phyloP scores from a whole-genome alignment of 1,140 invertebrate species.

The Drosophila seguyi region DNA sequence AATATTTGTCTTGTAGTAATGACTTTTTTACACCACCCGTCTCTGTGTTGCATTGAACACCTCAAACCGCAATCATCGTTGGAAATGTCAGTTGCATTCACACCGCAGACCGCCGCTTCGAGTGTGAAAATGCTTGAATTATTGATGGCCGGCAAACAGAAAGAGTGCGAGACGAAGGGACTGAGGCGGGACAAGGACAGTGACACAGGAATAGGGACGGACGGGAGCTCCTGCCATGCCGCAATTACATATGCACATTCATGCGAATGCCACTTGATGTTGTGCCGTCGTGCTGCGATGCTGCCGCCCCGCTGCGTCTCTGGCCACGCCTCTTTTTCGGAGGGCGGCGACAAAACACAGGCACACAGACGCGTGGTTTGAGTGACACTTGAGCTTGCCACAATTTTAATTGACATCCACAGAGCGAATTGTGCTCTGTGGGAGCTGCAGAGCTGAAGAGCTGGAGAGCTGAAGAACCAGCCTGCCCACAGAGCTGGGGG shows the following conservation, averaged over 20 bases:
- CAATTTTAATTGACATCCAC: constrained; percentile 79
- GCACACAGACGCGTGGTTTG: constrained; percentile 26
- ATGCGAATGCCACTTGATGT: constrained; percentile 73
- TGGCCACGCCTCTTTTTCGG: constrained; percentile 35
- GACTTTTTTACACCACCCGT: constrained; percentile 30
- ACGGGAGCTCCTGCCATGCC: constrained; percentile 36
- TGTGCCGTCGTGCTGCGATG: constrained; percentile 20
- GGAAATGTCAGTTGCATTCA: constrained; percentile 37
- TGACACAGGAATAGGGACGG: background rate
- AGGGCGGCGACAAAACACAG: constrained; percentile 30
- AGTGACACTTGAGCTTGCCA: constrained; percentile 77
- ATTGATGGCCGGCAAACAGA: constrained; percentile 68
- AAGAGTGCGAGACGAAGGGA: constrained; percentile 1
- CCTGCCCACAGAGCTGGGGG: constrained; percentile 11
- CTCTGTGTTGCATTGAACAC: constrained; percentile 12
- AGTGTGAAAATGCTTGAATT: constrained; percentile 81
- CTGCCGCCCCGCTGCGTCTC: background rate
- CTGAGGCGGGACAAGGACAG: background rate
- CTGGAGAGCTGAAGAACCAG: background rate
- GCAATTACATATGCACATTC: constrained; percentile 82
- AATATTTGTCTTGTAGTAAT: constrained; percentile 46
- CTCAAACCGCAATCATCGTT: constrained; percentile 42
- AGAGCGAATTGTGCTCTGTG: constrained; percentile 23
- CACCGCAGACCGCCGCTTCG: constrained; percentile 63
- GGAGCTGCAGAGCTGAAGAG: constrained; percentile 3